These are phyloP conservation scores for Napeogenes sylphis DNA, from an alignment of 2,888 invertebrate species.

Conservation along the genomic window DNA sequence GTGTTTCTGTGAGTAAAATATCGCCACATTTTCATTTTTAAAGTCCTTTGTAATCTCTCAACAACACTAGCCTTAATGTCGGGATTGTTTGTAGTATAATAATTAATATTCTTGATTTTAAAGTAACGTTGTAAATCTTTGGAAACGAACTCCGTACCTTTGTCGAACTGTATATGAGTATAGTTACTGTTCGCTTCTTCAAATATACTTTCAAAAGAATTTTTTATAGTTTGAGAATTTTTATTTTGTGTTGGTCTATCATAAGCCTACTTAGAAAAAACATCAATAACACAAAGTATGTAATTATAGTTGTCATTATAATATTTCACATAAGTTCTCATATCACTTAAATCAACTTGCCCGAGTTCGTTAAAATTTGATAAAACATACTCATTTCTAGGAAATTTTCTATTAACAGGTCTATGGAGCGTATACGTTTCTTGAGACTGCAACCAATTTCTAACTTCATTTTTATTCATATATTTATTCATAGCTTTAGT, in stretches of 20 bases:
- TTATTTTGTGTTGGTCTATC: conserved; percentile 29
- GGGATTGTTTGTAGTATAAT: conserved; percentile 33
- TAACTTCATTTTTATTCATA: no score
- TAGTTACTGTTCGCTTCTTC: conserved; percentile 26
- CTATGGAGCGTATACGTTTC: no score
- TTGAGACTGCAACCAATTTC: no score
- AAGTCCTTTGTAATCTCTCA: conserved; percentile 36
- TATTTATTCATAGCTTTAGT: no score
- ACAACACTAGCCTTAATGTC: conserved; percentile 36
- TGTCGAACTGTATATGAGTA: conserved; percentile 22
- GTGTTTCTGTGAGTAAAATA: conserved; percentile 27
- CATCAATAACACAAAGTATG: no score
- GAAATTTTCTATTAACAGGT: no score
- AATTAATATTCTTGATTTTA: conserved; percentile 28
- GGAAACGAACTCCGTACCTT: conserved; percentile 33
- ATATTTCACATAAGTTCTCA: no score
- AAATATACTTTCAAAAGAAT: conserved; percentile 32
- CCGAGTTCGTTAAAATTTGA: no score
- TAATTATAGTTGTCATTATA: no score
- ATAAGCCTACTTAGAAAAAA: conserved; percentile 31
- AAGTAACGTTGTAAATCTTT: conserved; percentile 27
- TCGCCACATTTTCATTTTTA: conserved; percentile 37
- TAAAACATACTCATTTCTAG: no score
- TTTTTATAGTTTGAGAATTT: conserved; percentile 7
- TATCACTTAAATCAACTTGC: no score